phyloP scores from a whole-genome alignment of 2,797 vertebrate genomes.

The Sebastes oblongus region DNA sequence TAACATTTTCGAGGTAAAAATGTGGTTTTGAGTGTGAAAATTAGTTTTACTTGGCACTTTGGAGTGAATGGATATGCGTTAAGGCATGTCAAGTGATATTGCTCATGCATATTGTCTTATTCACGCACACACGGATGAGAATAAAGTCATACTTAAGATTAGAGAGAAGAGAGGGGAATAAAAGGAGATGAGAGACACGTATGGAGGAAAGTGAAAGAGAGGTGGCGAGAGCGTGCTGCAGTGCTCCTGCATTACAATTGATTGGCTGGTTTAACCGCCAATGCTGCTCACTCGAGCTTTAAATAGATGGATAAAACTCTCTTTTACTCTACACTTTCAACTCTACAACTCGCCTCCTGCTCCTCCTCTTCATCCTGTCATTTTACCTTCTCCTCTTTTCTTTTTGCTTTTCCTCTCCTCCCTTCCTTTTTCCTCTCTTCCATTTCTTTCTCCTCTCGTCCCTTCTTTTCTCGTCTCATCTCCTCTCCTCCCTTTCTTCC shows the following conservation, averaged over 20 bases:
- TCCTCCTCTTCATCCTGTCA: constrained; percentile 7
- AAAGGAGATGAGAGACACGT: constrained; percentile 40
- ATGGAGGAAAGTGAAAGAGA: constrained; percentile 48
- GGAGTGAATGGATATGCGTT: constrained; percentile 40
- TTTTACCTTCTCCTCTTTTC: neutral
- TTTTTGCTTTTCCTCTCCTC: neutral
- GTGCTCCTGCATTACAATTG: constrained; percentile 72
- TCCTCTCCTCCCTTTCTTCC: fast-evolving
- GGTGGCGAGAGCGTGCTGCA: constrained; percentile 64
- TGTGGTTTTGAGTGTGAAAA: constrained; percentile 9
- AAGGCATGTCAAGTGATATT: constrained; percentile 24
- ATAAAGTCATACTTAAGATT: constrained; percentile 47
- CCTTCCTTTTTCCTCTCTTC: neutral
- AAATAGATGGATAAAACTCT: constrained; percentile 75
- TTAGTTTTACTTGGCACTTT: constrained; percentile 26
- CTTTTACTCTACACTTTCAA: constrained; percentile 46
- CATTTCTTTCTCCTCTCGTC: neutral
- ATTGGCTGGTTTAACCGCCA: constrained; percentile 71
- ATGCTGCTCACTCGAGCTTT: constrained; percentile 70
- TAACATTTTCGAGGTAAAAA: constrained; percentile 32
- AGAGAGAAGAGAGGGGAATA: constrained; percentile 28
- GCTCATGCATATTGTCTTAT: constrained; percentile 32
- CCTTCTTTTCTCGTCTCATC: too few species aligned
- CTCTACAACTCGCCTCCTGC: constrained; percentile 20
- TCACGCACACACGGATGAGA: constrained; percentile 4